These are phyloP conservation scores for Acrobasis repandana DNA, from an alignment of 2,888 invertebrate species.

Conservation along the genomic window DNA sequence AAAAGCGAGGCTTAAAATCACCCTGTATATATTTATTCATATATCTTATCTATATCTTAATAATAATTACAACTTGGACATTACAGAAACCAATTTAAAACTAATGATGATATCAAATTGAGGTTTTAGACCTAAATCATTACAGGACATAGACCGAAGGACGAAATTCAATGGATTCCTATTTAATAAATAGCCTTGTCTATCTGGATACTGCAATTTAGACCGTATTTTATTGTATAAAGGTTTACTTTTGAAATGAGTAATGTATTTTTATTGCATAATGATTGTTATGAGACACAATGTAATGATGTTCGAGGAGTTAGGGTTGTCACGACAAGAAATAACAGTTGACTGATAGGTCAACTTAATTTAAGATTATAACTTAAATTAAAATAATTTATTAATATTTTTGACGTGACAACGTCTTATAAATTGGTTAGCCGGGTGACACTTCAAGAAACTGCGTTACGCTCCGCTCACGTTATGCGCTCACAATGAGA, in stretches of 20 bases:
- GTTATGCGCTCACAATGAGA: no score
- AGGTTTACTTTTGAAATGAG: background rate
- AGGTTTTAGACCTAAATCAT: background rate
- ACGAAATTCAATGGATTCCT: background rate
- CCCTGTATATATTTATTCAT: no score
- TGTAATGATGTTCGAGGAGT: constrained; percentile 5
- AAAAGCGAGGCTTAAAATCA: no score
- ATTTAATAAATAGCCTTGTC: background rate
- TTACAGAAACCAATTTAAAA: constrained; percentile 3
- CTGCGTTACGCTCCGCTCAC: no score
- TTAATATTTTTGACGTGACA: no score
- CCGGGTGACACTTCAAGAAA: no score
- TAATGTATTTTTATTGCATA: background rate
- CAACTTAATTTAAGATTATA: no score
- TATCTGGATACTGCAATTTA: background rate
- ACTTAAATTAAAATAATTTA: no score
- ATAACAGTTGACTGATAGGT: no score
- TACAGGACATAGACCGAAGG: constrained; percentile 6
- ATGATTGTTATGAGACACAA: constrained; percentile 1
- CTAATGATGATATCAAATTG: constrained; percentile 12
- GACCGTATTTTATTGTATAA: background rate
- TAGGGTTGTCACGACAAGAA: constrained; percentile 6
- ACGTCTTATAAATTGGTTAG: no score
- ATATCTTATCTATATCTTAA: no score
- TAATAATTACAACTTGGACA: background rate